These are phyloP conservation scores for Calonectris borealis DNA, from an alignment of 2,113 vertebrate species.

Conservation along the genomic window DNA sequence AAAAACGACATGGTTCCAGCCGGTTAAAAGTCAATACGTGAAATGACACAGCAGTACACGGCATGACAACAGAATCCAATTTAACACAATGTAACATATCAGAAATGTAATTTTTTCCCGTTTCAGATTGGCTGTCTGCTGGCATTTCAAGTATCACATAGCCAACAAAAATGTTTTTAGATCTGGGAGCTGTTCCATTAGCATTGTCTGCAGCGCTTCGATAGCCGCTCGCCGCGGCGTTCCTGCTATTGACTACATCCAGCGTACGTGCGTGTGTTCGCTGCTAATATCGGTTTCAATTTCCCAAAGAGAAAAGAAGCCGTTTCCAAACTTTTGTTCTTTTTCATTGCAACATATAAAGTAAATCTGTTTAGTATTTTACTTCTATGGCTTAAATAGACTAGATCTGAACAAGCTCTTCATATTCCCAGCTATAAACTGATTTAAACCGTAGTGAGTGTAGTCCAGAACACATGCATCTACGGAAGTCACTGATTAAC, in stretches of 20 bases:
- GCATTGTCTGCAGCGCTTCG: neutral
- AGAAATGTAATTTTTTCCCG: slow-evolving; percentile 56
- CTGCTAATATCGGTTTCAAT: neutral
- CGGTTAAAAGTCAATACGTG: slow-evolving; percentile 44
- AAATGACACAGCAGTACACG: slow-evolving; percentile 59
- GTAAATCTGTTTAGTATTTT: neutral
- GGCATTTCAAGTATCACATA: slow-evolving; percentile 47
- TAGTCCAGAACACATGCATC: neutral
- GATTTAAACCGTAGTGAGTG: neutral
- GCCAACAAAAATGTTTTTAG: slow-evolving; percentile 52
- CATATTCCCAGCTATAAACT: neutral
- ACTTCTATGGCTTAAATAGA: neutral
- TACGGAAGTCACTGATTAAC: slow-evolving; percentile 36
- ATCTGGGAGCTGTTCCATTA: slow-evolving; percentile 43
- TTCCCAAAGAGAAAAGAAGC: neutral
- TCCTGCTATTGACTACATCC: neutral
- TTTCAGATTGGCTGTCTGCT: slow-evolving; percentile 54
- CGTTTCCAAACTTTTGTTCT: neutral
- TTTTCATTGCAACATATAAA: neutral
- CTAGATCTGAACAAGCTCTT: neutral
- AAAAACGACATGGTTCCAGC: slow-evolving; percentile 7
- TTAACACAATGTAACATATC: slow-evolving; percentile 55
- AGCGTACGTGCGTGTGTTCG: neutral
- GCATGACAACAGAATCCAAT: slow-evolving; percentile 59
- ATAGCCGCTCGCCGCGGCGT: neutral